Percentiles rank a stretch among this genome's conserved stretches.
Evolutionary conservation across 2,888 invertebrate species (phyloP).

Genomic region (Polyploca ridens): DNA sequence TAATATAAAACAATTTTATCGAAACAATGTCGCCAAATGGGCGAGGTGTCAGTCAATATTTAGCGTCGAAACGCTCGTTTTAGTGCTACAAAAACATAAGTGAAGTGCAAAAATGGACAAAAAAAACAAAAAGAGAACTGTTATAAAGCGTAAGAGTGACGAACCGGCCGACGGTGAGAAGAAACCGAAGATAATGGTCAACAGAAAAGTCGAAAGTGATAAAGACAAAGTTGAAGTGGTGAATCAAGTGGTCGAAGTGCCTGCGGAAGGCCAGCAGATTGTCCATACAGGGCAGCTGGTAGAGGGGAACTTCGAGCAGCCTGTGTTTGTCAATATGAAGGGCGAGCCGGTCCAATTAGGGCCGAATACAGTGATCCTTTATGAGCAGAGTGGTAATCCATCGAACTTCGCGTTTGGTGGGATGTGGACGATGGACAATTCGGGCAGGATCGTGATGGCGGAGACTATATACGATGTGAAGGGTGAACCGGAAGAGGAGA

Average conservation of each 20-base stretch:
- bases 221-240: constrained; percentile 76
- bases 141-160: constrained; percentile 78
- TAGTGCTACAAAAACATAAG: constrained; percentile 36
- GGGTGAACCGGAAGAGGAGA: constrained; percentile 77
- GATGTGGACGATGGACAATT: constrained; percentile 81
- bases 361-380: constrained; percentile 79
- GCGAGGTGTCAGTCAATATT: constrained; percentile 51
- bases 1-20: background rate
- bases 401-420: constrained; percentile 80
- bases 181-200: constrained; percentile 72
- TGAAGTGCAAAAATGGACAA: constrained; percentile 72
- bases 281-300: constrained; percentile 78
- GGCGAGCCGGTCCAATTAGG: constrained; percentile 80
- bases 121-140: constrained; percentile 80
- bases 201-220: constrained; percentile 63
- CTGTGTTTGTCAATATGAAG: constrained; percentile 81
- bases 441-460: constrained; percentile 80
- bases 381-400: constrained; percentile 78
- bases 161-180: constrained; percentile 71
- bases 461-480: constrained; percentile 82
- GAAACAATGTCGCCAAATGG: constrained; percentile 57
- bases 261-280: constrained; percentile 77
- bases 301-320: constrained; percentile 79
- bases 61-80: constrained; percentile 40
- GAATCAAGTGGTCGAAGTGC: constrained; percentile 77